A percentile compares a stretch with the other conserved stretches of the same genome.
phyloP scores from a whole-genome alignment of 2,888 invertebrate genomes.

The Ectropis crepuscularia region DNA sequence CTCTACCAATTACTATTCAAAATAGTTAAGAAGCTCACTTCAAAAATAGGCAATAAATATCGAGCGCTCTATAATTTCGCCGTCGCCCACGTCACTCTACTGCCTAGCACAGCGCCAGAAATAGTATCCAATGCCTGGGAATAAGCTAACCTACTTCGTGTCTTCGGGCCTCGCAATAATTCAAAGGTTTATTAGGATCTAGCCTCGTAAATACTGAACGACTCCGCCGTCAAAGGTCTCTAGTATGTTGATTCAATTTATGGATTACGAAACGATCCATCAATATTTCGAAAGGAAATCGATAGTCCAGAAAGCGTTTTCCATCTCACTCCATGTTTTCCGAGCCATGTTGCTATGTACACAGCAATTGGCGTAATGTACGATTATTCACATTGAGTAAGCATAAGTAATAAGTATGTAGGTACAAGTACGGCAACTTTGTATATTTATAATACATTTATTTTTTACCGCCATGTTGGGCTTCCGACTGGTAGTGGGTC shows the following conservation, averaged over 20 bases:
- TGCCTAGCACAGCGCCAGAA: neutral
- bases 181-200: neutral
- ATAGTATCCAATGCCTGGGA: neutral
- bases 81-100: neutral
- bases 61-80: neutral
- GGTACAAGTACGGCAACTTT: no score
- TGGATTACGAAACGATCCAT: slow-evolving; percentile 4
- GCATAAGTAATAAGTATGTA: no score
- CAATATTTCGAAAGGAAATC: slow-evolving; percentile 6
- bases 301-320: neutral
- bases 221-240: neutral
- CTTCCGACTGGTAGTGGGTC: no score
- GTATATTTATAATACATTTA: no score
- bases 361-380: no score
- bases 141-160: neutral
- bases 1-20: no score
- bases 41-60: no score
- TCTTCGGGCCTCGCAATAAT: neutral
- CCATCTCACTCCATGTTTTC: no score
- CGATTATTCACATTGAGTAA: no score
- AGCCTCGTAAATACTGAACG: slow-evolving; percentile 2
- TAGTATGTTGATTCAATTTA: neutral
- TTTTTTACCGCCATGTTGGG: no score
- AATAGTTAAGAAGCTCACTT: no score
- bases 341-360: no score